Evolutionary conservation across 2,888 invertebrate genomes (phyloP), one percentile per base, ranked within the genome.

Genomic region (Glaucopsyche alexis): DNA sequence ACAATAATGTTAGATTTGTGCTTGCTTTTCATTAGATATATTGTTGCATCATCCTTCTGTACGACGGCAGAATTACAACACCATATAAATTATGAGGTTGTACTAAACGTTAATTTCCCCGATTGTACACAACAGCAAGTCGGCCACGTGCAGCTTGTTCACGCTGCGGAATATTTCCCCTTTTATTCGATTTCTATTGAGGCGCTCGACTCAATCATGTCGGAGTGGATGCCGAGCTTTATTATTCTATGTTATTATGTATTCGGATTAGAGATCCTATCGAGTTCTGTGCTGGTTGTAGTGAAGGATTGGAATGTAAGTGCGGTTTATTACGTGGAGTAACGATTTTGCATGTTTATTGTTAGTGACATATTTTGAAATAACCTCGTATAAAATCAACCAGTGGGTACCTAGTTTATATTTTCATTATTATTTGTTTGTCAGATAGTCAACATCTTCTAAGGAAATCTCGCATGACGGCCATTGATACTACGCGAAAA

Each of bases 141-240:
- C 29, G 29, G 29, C 38, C 60, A 60, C 60, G 60, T 60, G 14
- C 60, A 7, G 60, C 14, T 13, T 14, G 60, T 60, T 38, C 60
- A 13, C 8, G 60, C 29, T 38, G 60, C 60, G 38, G 60, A 60
- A 42, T 65, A 65, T 66, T 42, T 66, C n/a, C 66, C 42, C 14
- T 66, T 66, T 66, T n/a, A 66, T 66, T 66, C 42, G 40, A 40
- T 66, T 66, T 42, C 16, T 66, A 40, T 60, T 60, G 60, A 60
- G 60, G 29, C 66, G 40, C 42, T n/a, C 40, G 66, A 42, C 42
- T 66, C 66, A 66, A 66, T 66, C n/a, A 66, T 66, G 19, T 66
- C 66, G 66, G 42, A 66, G 42, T 40, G n/a, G 16, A 55, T 42
- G 40, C 40, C 66, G 14, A 7, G 66, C 16, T 42, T 66, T 66